Evolutionary conservation across 2,888 invertebrate species (phyloP), one percentile per base, ranked within the genome.

Genomic region (Coelogynopora nodosa): DNA sequence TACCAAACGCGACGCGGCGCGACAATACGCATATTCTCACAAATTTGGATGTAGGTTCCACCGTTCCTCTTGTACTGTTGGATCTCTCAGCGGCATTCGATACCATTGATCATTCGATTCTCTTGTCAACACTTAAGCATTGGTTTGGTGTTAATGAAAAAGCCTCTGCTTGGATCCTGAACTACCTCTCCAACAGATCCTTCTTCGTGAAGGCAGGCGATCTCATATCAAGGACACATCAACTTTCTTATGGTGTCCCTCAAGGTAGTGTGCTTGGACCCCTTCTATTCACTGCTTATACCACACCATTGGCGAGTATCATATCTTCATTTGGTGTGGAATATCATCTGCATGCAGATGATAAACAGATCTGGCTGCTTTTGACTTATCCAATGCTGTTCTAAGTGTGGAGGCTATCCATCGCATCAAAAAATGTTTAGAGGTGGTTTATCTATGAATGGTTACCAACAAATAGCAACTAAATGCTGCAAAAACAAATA

Each of bases 241-340:
- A 10, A n/a, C 74, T 74, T 74, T 26, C 18, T n/a, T 26, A 74
- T 26, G 74, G 74, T n/a, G 74, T 74, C 5, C 74, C 74, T 74
- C 74, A 74, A 74, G 74, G 74, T 26, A 74, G 74, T 74, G 74
- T 74, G 18, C 74, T 74, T 74, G 74, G 74, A 74, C 74, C 74
- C 74, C 74, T 74, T 10, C 74, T 74, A n/a, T 74, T 74, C 23
- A 74, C 74, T n/a, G 74, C 74, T 74, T 74, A 74, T 26, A 74
- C 74, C 23, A 74, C 74, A 74, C 74, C 74, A n/a, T 74, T 74
- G 74, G 5, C 74, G 23, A 74, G 23, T n/a, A 26, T 74, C 74
- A 74, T 74, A 10, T 74, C 74, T 74, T 74, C 74, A 74, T 74
- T 74, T 74, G 74, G 74, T 74, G 74, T 74, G 74, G 74, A 74